Percentiles rank a stretch among this genome's conserved stretches.
These are phyloP conservation scores for Nephrocerus scutellatus DNA, from an alignment of 2,888 invertebrate genomes.

Conservation along the genomic window DNA sequence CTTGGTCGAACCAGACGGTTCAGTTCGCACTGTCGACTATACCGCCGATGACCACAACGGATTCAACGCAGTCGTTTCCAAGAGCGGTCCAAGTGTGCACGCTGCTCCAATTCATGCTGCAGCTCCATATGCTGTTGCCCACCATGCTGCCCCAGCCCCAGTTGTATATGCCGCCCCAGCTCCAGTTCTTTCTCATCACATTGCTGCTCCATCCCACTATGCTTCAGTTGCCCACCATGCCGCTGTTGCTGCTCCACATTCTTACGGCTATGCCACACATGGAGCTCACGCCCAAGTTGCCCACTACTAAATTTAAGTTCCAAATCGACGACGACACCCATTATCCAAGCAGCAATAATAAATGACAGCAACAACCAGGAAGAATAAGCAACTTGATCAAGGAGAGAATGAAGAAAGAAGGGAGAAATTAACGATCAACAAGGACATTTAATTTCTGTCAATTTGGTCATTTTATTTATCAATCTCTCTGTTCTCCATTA, in stretches of 20 bases:
- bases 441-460: too few species aligned
- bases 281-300: constrained; percentile 37
- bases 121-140: constrained; percentile 24
- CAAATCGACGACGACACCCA: too few species aligned
- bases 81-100: constrained; percentile 45
- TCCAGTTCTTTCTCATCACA: constrained; percentile 27
- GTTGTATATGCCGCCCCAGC: constrained; percentile 30
- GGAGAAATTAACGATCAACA: too few species aligned
- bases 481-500: too few species aligned
- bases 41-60: constrained; percentile 48
- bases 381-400: too few species aligned
- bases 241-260: constrained; percentile 37
- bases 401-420: too few species aligned
- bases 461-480: too few species aligned
- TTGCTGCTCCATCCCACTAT: constrained; percentile 25
- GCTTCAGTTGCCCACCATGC: constrained; percentile 36
- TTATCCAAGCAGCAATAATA: too few species aligned
- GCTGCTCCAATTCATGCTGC: constrained; percentile 25
- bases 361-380: too few species aligned
- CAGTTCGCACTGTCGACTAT: constrained; percentile 48
- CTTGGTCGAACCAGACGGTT: constrained; percentile 48
- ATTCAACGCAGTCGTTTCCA: constrained; percentile 48
- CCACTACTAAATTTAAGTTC: constrained; percentile 45
- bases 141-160: too few species aligned
- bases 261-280: constrained; percentile 39